A percentile compares a stretch with the other conserved stretches of the same genome.
Evolutionary conservation across 1,140 invertebrate genomes (phyloP).

Genomic region (Ostrea edulis): DNA sequence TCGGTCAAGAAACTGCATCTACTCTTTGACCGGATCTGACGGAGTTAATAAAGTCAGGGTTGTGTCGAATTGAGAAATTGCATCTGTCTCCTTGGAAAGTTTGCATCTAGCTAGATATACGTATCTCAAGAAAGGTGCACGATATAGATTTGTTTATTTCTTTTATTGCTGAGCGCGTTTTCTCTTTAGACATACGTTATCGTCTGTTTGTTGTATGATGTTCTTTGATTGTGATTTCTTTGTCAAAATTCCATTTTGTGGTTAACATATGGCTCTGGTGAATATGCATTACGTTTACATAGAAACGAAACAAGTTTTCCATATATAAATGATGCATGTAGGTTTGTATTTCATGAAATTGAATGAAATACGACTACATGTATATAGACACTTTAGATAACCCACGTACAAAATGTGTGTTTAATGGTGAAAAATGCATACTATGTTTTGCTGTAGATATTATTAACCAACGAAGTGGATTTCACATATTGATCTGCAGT

Average conservation of each 20-base stretch:
- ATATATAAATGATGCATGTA: too few species aligned
- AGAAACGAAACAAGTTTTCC: too few species aligned
- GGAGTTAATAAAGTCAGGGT: neutral
- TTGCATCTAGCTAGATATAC: neutral
- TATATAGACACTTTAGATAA: too few species aligned
- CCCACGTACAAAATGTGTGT: too few species aligned
- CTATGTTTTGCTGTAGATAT: too few species aligned
- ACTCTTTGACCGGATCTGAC: neutral
- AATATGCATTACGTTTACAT: too few species aligned
- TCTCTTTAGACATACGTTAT: neutral
- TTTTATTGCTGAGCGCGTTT: neutral
- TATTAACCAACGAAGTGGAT: too few species aligned
- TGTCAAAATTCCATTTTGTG: neutral
- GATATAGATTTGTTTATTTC: slow-evolving; percentile 12
- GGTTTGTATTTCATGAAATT: too few species aligned
- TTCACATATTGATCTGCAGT: too few species aligned
- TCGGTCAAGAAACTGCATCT: neutral
- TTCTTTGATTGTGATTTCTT: neutral
- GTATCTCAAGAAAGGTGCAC: neutral
- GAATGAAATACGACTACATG: too few species aligned
- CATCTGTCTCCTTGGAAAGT: neutral
- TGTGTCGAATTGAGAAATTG: neutral
- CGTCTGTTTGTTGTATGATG: neutral
- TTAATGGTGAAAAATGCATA: too few species aligned
- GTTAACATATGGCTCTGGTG: too few species aligned